Evolutionary conservation across 2,888 invertebrate genomes (phyloP).

Genomic region (Candidula unifasciata): DNA sequence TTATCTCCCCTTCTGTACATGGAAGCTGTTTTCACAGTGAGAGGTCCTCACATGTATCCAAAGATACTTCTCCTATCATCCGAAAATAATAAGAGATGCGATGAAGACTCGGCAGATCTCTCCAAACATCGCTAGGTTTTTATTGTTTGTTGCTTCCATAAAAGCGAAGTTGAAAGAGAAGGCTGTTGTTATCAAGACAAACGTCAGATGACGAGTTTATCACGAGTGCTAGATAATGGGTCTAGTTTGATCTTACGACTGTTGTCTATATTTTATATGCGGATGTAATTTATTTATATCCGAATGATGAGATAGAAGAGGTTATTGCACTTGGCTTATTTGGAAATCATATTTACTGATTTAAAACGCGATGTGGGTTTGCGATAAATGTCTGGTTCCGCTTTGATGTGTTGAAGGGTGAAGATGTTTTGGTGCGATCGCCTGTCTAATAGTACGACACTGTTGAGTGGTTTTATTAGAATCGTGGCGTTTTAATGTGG

Average conservation of each 20-base stretch:
- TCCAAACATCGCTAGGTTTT: not conserved
- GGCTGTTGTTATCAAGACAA: not conserved
- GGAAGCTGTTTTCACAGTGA: not conserved
- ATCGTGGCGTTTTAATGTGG: too few relatives aligned
- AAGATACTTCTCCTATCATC: not conserved
- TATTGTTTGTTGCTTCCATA: not conserved
- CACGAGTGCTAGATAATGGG: not conserved
- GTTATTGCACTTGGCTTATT: not conserved
- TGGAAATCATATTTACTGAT: not conserved
- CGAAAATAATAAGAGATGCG: not conserved
- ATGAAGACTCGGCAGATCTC: not conserved
- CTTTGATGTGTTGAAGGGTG: too few relatives aligned
- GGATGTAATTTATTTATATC: not conserved
- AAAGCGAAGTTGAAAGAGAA: conserved; percentile 4
- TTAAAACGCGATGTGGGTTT: not conserved
- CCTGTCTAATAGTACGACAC: too few relatives aligned
- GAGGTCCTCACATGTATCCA: not conserved
- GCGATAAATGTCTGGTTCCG: too few relatives aligned
- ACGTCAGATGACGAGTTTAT: not conserved
- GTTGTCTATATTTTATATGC: not conserved
- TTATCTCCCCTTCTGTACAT: not conserved
- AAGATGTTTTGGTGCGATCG: too few relatives aligned
- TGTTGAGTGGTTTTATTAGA: too few relatives aligned
- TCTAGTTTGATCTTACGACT: not conserved
- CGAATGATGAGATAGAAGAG: not conserved